Conservation (phyloP, 2,797 vertebrate species). For the Rhinella marina region DNA sequence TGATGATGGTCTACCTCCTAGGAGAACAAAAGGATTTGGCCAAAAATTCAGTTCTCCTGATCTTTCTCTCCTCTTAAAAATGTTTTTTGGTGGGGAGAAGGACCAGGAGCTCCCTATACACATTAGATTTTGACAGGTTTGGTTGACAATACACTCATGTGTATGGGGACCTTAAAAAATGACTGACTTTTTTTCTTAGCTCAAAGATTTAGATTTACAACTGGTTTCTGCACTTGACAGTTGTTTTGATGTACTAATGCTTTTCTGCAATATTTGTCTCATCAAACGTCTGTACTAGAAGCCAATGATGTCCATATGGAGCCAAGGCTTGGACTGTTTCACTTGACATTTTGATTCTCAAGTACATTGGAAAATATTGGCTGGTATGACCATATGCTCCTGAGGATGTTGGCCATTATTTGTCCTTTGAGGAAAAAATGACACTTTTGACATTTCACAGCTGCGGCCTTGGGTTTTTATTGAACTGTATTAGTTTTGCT, state of each 20-base stretch:
- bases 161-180: too few species aligned
- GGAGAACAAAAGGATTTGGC: too few species aligned
- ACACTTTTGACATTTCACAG: constrained; percentile 17
- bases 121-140: too few species aligned
- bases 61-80: too few species aligned
- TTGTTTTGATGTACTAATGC: not conserved
- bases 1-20: too few species aligned
- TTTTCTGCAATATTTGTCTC: not conserved
- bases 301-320: not conserved
- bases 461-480: not conserved
- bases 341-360: constrained; percentile 1
- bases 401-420: constrained; percentile 10
- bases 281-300: not conserved
- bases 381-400: not conserved
- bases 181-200: not conserved
- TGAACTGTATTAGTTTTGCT: constrained; percentile 17
- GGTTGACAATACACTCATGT: too few species aligned
- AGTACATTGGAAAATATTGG: not conserved
- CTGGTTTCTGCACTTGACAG: not conserved
- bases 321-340: not conserved
- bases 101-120: too few species aligned
- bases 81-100: too few species aligned
- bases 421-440: constrained; percentile 11
- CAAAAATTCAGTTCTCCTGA: too few species aligned
- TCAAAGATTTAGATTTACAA: not conserved